These are phyloP conservation scores for Acholoe squamosa DNA, from an alignment of 2,888 invertebrate species.

Conservation along the genomic window DNA sequence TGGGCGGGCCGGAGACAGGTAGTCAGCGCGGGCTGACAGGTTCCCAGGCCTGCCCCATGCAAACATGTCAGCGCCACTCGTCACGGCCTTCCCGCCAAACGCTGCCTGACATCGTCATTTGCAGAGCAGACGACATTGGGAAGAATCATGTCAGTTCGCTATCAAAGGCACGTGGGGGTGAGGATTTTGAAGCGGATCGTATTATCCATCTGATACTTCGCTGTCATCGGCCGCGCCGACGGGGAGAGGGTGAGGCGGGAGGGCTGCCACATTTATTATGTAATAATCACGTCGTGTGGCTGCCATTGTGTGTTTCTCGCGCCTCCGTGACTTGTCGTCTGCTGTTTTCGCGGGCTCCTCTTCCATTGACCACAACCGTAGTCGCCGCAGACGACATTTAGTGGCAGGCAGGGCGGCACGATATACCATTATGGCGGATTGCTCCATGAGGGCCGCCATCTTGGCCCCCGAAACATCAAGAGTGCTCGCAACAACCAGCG, in stretches of 20 bases:
- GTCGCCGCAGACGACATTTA: constrained; percentile 37
- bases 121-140: constrained; percentile 40
- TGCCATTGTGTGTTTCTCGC: constrained; percentile 48
- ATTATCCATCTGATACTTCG: constrained; percentile 50
- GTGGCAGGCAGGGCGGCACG: not conserved
- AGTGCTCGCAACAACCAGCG: not conserved
- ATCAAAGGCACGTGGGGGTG: constrained; percentile 58
- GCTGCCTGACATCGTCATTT: constrained; percentile 60
- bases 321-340: constrained; percentile 53
- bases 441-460: no score
- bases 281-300: constrained; percentile 41
- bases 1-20: constrained; percentile 48
- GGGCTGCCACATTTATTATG: constrained; percentile 50
- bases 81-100: constrained; percentile 58
- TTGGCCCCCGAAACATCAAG: no score
- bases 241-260: not conserved
- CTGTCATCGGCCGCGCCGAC: constrained; percentile 43
- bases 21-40: constrained; percentile 56
- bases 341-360: constrained; percentile 15
- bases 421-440: no score
- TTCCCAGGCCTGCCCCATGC: constrained; percentile 51
- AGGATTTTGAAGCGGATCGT: constrained; percentile 60
- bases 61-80: constrained; percentile 58
- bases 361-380: constrained; percentile 43
- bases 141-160: constrained; percentile 60